Percentiles rank a stretch among this genome's conserved stretches.
These are phyloP conservation scores for Callyntrura guangdongensis DNA, from an alignment of 2,888 invertebrate genomes.

Conservation along the genomic window DNA sequence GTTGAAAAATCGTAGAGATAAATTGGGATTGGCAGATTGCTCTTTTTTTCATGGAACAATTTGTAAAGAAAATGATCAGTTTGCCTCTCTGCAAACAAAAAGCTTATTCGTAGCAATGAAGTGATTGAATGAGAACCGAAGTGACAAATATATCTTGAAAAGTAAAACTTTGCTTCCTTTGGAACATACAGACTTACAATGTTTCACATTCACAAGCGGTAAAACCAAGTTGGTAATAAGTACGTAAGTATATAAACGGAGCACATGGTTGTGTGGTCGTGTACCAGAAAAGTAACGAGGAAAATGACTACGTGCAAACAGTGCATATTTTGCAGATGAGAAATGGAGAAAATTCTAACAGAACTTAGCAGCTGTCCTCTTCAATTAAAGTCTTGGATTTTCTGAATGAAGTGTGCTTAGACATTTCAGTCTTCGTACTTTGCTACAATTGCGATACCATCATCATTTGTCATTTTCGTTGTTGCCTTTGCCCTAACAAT, in stretches of 20 bases:
- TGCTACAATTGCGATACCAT: constrained; percentile 75
- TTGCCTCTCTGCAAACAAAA: not conserved
- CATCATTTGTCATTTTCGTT: constrained; percentile 80
- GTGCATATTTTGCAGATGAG: constrained; percentile 41
- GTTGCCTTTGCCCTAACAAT: constrained; percentile 7
- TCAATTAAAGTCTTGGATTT: constrained; percentile 76
- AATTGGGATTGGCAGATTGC: constrained; percentile 72
- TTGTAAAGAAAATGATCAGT: constrained; percentile 52
- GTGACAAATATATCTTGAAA: not conserved
- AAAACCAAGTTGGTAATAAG: too few relatives aligned
- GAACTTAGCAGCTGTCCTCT: constrained; percentile 81
- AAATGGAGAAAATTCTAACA: constrained; percentile 60
- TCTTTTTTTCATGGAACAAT: constrained; percentile 57
- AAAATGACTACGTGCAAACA: not conserved
- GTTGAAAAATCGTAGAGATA: constrained; percentile 54
- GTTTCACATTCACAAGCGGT: not conserved
- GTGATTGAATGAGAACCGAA: constrained; percentile 45
- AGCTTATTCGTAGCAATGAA: constrained; percentile 37
- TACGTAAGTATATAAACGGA: not conserved
- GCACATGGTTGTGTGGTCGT: not conserved
- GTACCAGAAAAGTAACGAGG: not conserved
- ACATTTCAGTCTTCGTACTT: constrained; percentile 80
- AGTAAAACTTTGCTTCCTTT: constrained; percentile 1
- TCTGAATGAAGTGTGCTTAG: constrained; percentile 81
- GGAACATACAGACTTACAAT: not conserved